Base-by-base conservation (phyloP, 2,113 vertebrate genomes). In the Rhegmatorhina hoffmannsi region DNA sequence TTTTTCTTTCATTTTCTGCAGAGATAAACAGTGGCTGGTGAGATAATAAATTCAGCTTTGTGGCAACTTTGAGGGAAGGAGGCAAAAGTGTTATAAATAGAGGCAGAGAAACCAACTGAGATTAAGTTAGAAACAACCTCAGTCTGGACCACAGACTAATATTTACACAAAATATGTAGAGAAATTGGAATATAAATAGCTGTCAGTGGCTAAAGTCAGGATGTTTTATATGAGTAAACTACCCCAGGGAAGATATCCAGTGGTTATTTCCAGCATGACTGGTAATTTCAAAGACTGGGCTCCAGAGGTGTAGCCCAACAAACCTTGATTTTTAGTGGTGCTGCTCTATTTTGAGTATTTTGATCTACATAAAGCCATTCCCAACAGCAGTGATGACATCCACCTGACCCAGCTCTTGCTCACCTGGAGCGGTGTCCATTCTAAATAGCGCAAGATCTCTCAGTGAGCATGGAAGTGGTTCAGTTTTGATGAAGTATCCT, bases 41-140 rank as follows among this genome's bases (percentile, higher is more conserved):
- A 84, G 55, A 38, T 55, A 24, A 31, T 58, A 92, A 79, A 96
- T 91, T 66, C 26, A 92, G 84, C 64, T 52, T 33, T 7, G 0
- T 67, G 73, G 69, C 58, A 96, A 53, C n/a, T 86, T 88, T 77
- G 36, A 92, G 67, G 72, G 83, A 90, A 90, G 68, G 12, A 60
- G 46, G 72, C 29, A 50, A 43, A 19, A 50, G 10, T 58, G 29
- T 63, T 94, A 88, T 59, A 94, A 94, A 92, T 38, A 95, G 68
- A 46, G 18, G 5, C 68, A 84, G 43, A 46, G 36, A 88, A 93
- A 89, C 21, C 75, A 74, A 50, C 47, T n/a, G 43, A 77, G 67
- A 70, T 69, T 34, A 90, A 96, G 40, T 92, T 92, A 95, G 96
- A 84, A 92, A 74, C 38, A 84, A 43, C 63, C 79, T 80, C 83